phyloP scores from a whole-genome alignment of 2,888 invertebrate species.

The Archips xylosteana region DNA sequence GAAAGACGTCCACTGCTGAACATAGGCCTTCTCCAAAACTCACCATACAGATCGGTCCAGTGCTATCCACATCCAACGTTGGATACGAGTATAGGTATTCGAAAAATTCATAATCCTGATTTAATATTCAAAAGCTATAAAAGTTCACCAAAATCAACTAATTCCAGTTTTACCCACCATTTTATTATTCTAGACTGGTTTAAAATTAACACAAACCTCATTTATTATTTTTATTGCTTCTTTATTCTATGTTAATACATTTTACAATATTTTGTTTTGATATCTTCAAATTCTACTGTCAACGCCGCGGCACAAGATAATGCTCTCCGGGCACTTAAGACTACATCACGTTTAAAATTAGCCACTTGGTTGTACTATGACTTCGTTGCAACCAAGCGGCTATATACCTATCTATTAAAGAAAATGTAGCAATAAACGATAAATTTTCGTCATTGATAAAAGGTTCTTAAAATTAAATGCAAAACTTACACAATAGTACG shows the following conservation, averaged over 20 bases:
- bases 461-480: too few species aligned
- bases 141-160: not conserved
- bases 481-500: too few species aligned
- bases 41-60: too few species aligned
- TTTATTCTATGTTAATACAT: slow-evolving; percentile 17
- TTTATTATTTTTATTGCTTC: slow-evolving; percentile 11
- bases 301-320: slow-evolving; percentile 20
- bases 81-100: not conserved
- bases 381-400: not conserved
- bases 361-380: not conserved
- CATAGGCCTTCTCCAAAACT: too few species aligned
- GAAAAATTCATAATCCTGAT: not conserved
- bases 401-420: not conserved
- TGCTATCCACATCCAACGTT: too few species aligned
- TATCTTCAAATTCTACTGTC: slow-evolving; percentile 4
- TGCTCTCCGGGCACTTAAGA: slow-evolving; percentile 20
- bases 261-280: slow-evolving; percentile 14
- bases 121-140: too few species aligned
- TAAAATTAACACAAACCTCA: not conserved
- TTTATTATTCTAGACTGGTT: not conserved
- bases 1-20: too few species aligned
- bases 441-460: too few species aligned
- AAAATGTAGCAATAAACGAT: not conserved
- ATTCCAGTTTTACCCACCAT: not conserved
- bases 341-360: not conserved